Conservation (phyloP, 2,113 vertebrate species). For the Trochalopteron elliotii region DNA sequence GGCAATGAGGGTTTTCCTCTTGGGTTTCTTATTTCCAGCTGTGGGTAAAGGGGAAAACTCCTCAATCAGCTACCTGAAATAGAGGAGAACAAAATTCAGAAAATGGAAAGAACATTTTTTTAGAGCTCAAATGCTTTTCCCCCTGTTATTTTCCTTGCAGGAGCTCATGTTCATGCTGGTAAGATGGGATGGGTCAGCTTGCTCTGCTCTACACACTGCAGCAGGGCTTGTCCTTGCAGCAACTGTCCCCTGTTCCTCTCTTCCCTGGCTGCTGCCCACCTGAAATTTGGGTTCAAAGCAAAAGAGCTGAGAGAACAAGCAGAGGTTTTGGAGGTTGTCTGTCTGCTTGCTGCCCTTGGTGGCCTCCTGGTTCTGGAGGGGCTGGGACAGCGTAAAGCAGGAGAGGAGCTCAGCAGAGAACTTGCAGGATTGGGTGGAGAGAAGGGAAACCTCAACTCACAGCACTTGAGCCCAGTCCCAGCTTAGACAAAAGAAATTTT, state of each 20-base stretch:
- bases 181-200: not conserved
- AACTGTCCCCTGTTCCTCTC: not conserved
- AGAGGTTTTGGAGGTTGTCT: not conserved
- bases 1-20: not conserved
- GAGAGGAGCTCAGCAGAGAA: not conserved
- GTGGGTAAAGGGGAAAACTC: not conserved
- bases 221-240: not conserved
- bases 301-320: not conserved
- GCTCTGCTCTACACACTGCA: not conserved
- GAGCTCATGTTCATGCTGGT: not conserved
- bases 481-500: not conserved
- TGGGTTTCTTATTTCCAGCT: not conserved
- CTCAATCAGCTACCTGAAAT: not conserved
- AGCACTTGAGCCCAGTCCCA: not conserved
- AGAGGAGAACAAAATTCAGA: not conserved
- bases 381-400: not conserved
- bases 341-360: not conserved
- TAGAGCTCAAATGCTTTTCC: not conserved
- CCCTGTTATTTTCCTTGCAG: not conserved
- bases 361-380: not conserved
- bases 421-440: not conserved
- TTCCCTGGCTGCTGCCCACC: not conserved
- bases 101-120: not conserved
- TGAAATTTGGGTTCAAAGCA: not conserved
- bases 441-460: not conserved